Conservation (phyloP, 1,140 invertebrate genomes). For the Caenorhabditis latens region DNA sequence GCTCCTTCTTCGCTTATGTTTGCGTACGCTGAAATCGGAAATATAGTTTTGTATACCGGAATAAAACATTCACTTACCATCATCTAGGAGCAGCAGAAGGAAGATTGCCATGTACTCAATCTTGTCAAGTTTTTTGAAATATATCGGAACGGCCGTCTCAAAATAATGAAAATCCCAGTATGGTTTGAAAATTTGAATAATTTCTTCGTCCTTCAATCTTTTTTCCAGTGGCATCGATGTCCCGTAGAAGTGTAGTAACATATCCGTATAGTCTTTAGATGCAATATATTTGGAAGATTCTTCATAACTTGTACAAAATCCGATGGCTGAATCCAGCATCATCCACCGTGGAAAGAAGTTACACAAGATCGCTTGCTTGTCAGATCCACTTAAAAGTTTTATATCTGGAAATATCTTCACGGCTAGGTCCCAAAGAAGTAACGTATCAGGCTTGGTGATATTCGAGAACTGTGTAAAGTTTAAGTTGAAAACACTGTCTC, state of each 20-base stretch:
- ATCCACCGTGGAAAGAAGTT: conserved; percentile 24
- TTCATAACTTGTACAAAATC: conserved; percentile 2
- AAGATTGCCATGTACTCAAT: conserved; percentile 25
- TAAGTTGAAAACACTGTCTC: neutral
- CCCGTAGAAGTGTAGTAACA: conserved; percentile 30
- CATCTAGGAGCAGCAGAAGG: neutral
- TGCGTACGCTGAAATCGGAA: neutral
- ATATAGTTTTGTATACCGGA: neutral
- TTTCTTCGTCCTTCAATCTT: conserved; percentile 16
- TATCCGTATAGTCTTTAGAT: conserved; percentile 23
- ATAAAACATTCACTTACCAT: neutral
- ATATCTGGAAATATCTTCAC: conserved; percentile 7
- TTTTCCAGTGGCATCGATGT: neutral
- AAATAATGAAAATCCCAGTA: conserved; percentile 33
- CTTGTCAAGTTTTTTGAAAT: conserved; percentile 28
- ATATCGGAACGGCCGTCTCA: conserved; percentile 9
- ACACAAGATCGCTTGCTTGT: neutral
- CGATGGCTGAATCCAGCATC: conserved; percentile 35
- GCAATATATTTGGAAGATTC: neutral
- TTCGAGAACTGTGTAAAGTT: conserved; percentile 21
- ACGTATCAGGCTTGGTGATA: neutral
- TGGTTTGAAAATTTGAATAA: neutral
- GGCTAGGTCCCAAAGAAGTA: neutral
- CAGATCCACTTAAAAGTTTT: conserved; percentile 22
- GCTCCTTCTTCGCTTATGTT: conserved; percentile 24